Percentiles rank a stretch among this genome's conserved stretches.
Conservation (phyloP, 1,140 invertebrate genomes). For the Cephus cinctus region DNA sequence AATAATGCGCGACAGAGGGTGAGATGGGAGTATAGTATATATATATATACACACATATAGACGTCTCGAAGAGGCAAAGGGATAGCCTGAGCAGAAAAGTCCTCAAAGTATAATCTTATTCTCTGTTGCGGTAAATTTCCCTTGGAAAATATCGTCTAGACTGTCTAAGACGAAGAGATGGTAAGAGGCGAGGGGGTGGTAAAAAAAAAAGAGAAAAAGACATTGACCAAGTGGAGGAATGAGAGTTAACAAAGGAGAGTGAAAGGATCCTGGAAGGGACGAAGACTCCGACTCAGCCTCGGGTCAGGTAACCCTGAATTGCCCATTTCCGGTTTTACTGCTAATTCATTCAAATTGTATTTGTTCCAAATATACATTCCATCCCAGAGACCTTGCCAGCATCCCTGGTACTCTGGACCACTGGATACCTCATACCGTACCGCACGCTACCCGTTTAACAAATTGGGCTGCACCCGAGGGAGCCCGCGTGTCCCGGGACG, state of each 20-base stretch:
- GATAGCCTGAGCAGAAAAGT: slow-evolving; percentile 14
- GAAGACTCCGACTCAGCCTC: slow-evolving; percentile 19
- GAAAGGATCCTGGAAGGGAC: slow-evolving; percentile 9
- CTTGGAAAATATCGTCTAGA: slow-evolving; percentile 33
- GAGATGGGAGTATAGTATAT: too few relatives aligned
- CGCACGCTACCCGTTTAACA: too few relatives aligned
- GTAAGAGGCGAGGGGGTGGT: slow-evolving; percentile 3
- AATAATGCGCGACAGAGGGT: too few relatives aligned
- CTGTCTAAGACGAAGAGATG: slow-evolving; percentile 5
- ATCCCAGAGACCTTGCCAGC: slow-evolving; percentile 16
- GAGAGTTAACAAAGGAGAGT: slow-evolving; percentile 10
- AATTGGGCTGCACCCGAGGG: too few relatives aligned
- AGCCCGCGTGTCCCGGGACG: too few relatives aligned
- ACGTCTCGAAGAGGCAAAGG: not conserved
- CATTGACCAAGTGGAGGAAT: slow-evolving; percentile 14
- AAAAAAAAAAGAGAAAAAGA: slow-evolving; percentile 7
- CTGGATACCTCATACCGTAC: too few relatives aligned
- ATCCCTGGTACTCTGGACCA: slow-evolving; percentile 7
- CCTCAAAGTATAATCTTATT: slow-evolving; percentile 28
- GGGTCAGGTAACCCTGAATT: slow-evolving; percentile 32
- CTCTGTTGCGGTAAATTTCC: slow-evolving; percentile 24
- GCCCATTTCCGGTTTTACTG: slow-evolving; percentile 46
- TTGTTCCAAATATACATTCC: slow-evolving; percentile 45
- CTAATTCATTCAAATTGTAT: slow-evolving; percentile 55
- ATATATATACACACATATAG: too few relatives aligned